Percentiles rank a stretch among this genome's conserved stretches.
Conservation (phyloP, 2,113 vertebrate genomes). For the Fukomys damarensis region DNA sequence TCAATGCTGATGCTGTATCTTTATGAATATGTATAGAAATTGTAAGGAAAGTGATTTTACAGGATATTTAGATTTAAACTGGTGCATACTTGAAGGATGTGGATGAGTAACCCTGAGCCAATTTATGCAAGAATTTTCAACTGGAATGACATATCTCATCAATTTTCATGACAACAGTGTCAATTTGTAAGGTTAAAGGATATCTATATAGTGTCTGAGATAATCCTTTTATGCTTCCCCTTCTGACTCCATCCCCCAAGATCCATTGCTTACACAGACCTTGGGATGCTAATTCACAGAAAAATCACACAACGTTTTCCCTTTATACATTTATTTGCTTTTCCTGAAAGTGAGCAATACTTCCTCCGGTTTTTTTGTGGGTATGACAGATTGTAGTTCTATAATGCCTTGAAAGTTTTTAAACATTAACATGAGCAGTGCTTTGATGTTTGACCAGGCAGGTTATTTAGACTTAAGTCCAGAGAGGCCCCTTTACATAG, state of each 20-base stretch:
- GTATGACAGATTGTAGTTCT: neutral
- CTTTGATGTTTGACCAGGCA: neutral
- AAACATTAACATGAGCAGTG: neutral
- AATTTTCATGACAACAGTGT: neutral
- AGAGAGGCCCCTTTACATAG: neutral
- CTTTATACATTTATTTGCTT: constrained; percentile 25
- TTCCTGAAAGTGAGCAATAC: neutral
- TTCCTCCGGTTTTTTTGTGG: neutral
- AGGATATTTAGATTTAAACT: constrained; percentile 43
- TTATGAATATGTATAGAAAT: constrained; percentile 65
- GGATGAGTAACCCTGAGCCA: neutral
- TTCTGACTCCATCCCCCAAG: fast-evolving
- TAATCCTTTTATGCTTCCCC: neutral
- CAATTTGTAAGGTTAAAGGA: neutral
- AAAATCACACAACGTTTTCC: neutral
- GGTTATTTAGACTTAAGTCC: neutral
- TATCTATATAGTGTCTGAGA: neutral
- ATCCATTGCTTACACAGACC: neutral
- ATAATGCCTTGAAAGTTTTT: neutral
- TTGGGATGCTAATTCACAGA: neutral
- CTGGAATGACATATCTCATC: neutral
- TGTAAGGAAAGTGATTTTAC: constrained; percentile 39
- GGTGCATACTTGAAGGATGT: neutral
- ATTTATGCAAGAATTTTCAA: neutral
- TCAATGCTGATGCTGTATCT: constrained; percentile 12